Conservation (phyloP, 2,888 invertebrate genomes). For the Drosophila melanosoma region DNA sequence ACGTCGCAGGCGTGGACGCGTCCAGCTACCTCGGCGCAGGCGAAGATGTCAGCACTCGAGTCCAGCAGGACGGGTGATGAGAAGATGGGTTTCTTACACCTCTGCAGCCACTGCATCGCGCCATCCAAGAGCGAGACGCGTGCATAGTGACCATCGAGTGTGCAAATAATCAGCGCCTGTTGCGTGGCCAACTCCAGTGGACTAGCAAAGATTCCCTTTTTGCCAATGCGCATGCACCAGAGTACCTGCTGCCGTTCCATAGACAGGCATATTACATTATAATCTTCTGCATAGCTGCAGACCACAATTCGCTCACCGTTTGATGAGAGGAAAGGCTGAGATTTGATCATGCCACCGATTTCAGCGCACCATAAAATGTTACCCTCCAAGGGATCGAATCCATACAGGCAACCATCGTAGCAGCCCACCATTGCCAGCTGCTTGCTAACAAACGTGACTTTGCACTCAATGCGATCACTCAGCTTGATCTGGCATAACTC, state of each 20-base stretch:
- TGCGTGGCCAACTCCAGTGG: constrained; percentile 81
- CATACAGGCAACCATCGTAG: constrained; percentile 90
- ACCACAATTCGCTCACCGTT: constrained; percentile 88
- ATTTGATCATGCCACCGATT: constrained; percentile 85
- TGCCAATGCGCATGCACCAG: constrained; percentile 81
- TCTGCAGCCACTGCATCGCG: constrained; percentile 85
- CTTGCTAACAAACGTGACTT: constrained; percentile 85
- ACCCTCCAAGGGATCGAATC: constrained; percentile 87
- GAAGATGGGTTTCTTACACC: constrained; percentile 87
- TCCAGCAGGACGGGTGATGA: constrained; percentile 85
- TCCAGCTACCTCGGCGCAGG: constrained; percentile 85
- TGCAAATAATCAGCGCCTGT: constrained; percentile 85
- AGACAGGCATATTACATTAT: constrained; percentile 80
- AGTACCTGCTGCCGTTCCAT: constrained; percentile 61
- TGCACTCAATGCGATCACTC: constrained; percentile 91
- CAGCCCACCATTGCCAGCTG: constrained; percentile 89
- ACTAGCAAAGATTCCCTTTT: constrained; percentile 86
- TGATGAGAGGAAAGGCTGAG: constrained; percentile 86
- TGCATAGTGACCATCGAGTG: constrained; percentile 86
- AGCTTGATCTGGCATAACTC: constrained; percentile 86
- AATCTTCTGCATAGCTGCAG: constrained; percentile 85
- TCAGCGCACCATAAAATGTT: constrained; percentile 87
- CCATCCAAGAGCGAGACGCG: constrained; percentile 85
- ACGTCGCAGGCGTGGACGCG: constrained; percentile 84
- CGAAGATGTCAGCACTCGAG: constrained; percentile 56